Conservation (phyloP, 2,797 vertebrate species). For the Oryzias dopingdopingensis region DNA sequence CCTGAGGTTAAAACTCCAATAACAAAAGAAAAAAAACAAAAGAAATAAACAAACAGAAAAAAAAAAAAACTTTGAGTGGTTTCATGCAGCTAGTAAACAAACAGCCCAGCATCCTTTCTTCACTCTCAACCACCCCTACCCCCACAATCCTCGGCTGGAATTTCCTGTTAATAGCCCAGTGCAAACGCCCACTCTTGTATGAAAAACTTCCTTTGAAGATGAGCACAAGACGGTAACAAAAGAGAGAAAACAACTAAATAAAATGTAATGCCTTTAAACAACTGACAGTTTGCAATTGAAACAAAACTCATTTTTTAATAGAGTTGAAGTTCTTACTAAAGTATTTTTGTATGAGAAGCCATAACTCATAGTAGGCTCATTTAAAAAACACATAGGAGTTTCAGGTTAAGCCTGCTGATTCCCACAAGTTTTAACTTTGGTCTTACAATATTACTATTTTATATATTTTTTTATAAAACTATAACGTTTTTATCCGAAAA, state of each 20-base stretch:
- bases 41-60: conserved; percentile 3
- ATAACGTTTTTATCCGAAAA: too few relatives aligned
- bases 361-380: too few relatives aligned
- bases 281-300: conserved; percentile 19
- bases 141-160: conserved; percentile 70
- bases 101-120: conserved; percentile 52
- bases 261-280: conserved; percentile 15
- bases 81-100: conserved; percentile 46
- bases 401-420: too few relatives aligned
- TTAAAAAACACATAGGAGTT: too few relatives aligned
- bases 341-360: too few relatives aligned
- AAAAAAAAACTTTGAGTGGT: conserved; percentile 57
- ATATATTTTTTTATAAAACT: too few relatives aligned
- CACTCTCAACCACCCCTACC: conserved; percentile 47
- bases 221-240: conserved; percentile 41
- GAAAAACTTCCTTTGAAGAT: conserved; percentile 67
- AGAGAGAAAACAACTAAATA: conserved; percentile 29
- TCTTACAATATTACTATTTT: too few relatives aligned
- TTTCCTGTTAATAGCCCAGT: conserved; percentile 79
- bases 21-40: too few relatives aligned
- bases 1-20: too few relatives aligned
- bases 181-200: conserved; percentile 63
- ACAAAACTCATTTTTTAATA: too few relatives aligned
- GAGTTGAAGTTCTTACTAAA: too few relatives aligned
- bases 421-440: too few relatives aligned